Percentiles rank a stretch among this genome's conserved stretches.
phyloP scores from a whole-genome alignment of 2,888 invertebrate genomes.

The Sphinx pinastri region DNA sequence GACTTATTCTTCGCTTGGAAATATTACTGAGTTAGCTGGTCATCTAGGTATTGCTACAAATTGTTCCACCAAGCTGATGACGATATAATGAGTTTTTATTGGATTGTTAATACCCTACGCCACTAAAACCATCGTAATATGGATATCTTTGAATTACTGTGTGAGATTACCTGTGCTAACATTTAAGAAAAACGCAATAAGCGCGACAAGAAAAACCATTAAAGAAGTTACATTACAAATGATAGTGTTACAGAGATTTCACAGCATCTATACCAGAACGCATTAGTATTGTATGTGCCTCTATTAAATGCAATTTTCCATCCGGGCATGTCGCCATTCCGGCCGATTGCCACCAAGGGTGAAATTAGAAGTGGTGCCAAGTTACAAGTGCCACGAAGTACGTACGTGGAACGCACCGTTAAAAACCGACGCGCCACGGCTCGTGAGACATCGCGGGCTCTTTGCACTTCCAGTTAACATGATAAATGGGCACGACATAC shows the following conservation, averaged over 20 bases:
- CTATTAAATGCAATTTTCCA: conserved; percentile 21
- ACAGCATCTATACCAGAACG: conserved; percentile 16
- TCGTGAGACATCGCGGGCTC: conserved; percentile 65
- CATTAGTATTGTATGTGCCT: conserved; percentile 6
- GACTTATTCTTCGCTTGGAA: too few species aligned
- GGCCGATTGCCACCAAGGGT: conserved; percentile 25
- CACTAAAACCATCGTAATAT: too few species aligned
- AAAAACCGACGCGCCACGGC: conserved; percentile 60
- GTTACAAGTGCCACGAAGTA: conserved; percentile 34
- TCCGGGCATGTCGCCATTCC: conserved; percentile 15
- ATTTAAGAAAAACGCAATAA: background rate
- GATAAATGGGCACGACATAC: conserved; percentile 26
- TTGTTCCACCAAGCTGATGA: too few species aligned
- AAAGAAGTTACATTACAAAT: background rate
- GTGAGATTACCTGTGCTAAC: background rate
- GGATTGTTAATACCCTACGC: too few species aligned
- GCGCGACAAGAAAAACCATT: background rate
- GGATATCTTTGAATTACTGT: too few species aligned
- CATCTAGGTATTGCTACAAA: too few species aligned
- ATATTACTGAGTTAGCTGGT: too few species aligned
- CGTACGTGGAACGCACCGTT: conserved; percentile 73
- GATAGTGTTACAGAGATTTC: conserved; percentile 2
- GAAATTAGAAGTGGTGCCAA: conserved; percentile 39
- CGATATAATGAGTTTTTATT: too few species aligned
- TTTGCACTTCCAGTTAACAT: conserved; percentile 24